Base-by-base conservation (phyloP, 2,797 vertebrate genomes). In the Taeniopygia guttata region DNA sequence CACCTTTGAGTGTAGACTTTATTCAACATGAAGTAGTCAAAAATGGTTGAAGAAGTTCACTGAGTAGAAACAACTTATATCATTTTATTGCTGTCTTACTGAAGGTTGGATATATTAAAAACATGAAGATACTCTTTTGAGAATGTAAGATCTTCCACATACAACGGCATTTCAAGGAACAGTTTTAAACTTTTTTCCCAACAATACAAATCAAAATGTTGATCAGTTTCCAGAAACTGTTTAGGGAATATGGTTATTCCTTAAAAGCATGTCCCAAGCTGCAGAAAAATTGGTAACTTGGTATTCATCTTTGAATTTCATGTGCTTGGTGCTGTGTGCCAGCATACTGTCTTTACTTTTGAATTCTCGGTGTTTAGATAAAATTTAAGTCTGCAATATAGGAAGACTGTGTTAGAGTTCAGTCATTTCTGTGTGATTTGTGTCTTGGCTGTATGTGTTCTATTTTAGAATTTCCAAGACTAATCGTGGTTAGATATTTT, bases 121-220 rank as follows among this genome's bases (percentile, higher is more conserved):
- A 83, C 74, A 13, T 22, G 7, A 43, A 63, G n/a, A 55, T 51
- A 13, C 10, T 74, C 3, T 23, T 56, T 42, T n/a, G 18, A 51
- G 30, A 85, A 43, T 2, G 1, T 27, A 32, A 56, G 21, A 66
- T 52, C 12, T 74, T 88, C 12, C 32, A 55, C 16, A 32, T 77
- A 49, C 5, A n/a, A n/a, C 5, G 0, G 0, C 64, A 25, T 54
- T 76, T 69, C 18, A 81, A 54, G 15, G 5, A 63, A n/a, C 8
- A 36, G 11, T 63, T 80, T 54, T 42, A 58, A 82, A 54, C 9
- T 26, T 70, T 49, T 43, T 56, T n/a, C 25, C 5, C 3, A 10
- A 10, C 5, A 8, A 12, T 60, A 10, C 11, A 46, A 62, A 55
- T 58, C 5, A 76, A 67, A 77, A 77, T 36, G 10, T 62, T 84